A percentile compares a stretch with the other conserved stretches of the same genome.
These are phyloP conservation scores for Ischnura elegans DNA, from an alignment of 2,888 invertebrate species.

Conservation along the genomic window DNA sequence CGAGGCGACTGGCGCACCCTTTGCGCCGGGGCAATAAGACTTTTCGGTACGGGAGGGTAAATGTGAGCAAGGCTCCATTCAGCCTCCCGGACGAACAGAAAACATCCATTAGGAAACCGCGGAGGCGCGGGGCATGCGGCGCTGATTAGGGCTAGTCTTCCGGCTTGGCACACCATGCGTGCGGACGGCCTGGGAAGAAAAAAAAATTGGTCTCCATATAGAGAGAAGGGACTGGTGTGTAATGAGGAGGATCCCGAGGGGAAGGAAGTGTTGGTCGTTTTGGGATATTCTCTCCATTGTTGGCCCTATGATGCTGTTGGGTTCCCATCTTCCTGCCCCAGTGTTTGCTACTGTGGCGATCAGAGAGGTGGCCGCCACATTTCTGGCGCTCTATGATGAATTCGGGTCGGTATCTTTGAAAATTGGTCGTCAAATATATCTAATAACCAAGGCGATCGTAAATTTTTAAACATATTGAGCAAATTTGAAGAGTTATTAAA, in stretches of 20 bases:
- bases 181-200: not conserved
- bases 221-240: not conserved
- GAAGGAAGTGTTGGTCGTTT: not conserved
- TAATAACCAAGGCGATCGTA: too few species aligned
- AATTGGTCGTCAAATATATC: too few species aligned
- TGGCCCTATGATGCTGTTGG: not conserved
- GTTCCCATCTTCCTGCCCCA: not conserved
- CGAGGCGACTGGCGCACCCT: not conserved
- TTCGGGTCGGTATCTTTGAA: not conserved
- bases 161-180: not conserved
- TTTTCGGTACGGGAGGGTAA: too few species aligned
- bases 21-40: not conserved
- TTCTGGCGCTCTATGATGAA: too few species aligned
- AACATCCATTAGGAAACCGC: conserved; percentile 26
- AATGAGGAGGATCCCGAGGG: not conserved
- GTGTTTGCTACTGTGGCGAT: too few species aligned
- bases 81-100: not conserved
- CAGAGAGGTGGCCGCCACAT: too few species aligned
- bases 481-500: too few species aligned
- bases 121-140: not conserved
- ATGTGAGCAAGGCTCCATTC: not conserved
- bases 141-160: not conserved
- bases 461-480: too few species aligned
- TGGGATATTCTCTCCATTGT: not conserved
- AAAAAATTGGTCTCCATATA: not conserved